Percentiles rank a stretch among this genome's conserved stretches.
These are phyloP conservation scores for Hydriomena furcata DNA, from an alignment of 2,888 invertebrate genomes.

Conservation along the genomic window DNA sequence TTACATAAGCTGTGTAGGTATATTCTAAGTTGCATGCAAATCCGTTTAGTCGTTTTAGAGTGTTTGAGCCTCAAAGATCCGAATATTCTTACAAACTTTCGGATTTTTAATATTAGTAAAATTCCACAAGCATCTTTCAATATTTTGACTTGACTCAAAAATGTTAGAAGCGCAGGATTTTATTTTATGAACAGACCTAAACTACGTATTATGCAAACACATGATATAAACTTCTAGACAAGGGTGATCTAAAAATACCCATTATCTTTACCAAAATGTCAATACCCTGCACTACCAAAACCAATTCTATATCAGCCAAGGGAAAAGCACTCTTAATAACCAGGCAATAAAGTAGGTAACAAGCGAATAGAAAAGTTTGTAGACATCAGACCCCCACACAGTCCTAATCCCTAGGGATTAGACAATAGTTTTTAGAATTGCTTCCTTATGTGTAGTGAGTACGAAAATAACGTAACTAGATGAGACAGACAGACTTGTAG, in stretches of 20 bases:
- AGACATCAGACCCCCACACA: conserved; percentile 35
- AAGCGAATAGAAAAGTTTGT: conserved; percentile 21
- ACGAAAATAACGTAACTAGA: conserved; percentile 26
- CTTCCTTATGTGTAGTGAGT: conserved; percentile 30
- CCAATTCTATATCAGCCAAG: background rate
- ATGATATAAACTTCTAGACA: conserved; percentile 17
- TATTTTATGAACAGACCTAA: too few relatives aligned
- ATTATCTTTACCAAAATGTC: conserved; percentile 20
- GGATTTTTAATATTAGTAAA: too few relatives aligned
- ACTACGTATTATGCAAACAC: too few relatives aligned
- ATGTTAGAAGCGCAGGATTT: too few relatives aligned
- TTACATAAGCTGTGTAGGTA: too few relatives aligned
- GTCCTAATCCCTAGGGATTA: conserved; percentile 55
- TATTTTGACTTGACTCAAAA: too few relatives aligned
- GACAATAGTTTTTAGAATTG: conserved; percentile 32
- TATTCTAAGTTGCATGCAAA: too few relatives aligned
- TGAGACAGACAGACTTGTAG: conserved; percentile 9
- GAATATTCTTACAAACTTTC: too few relatives aligned
- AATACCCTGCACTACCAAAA: conserved; percentile 4
- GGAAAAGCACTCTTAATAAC: conserved; percentile 3
- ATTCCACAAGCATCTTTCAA: too few relatives aligned
- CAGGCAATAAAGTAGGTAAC: background rate
- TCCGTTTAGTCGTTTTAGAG: too few relatives aligned
- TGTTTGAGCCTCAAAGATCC: too few relatives aligned
- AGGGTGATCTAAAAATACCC: conserved; percentile 6